A percentile compares a stretch with the other conserved stretches of the same genome.
Evolutionary conservation across 2,888 invertebrate species (phyloP).

Genomic region (Clunio marinus): DNA sequence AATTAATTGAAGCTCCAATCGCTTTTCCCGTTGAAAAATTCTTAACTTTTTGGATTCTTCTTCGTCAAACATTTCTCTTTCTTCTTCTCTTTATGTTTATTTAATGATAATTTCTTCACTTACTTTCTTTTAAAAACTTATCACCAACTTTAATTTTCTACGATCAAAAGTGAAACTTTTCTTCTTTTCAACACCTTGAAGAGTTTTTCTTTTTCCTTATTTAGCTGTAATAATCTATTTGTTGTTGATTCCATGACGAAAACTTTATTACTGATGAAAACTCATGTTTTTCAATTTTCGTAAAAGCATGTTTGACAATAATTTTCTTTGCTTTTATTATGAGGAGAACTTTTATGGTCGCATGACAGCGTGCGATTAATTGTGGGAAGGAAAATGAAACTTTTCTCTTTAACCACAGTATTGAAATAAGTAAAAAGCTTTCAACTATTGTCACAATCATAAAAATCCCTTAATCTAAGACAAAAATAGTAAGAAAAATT

Average conservation of each 20-base stretch:
- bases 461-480: no score
- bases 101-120: background rate
- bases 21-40: constrained; percentile 27
- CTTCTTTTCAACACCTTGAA: background rate
- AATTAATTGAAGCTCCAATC: constrained; percentile 25
- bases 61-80: constrained; percentile 25
- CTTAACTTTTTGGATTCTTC: constrained; percentile 26
- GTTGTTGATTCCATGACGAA: constrained; percentile 12
- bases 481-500: no score
- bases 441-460: no score
- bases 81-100: background rate
- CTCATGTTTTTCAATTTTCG: background rate
- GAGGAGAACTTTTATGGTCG: background rate
- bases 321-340: constrained; percentile 2
- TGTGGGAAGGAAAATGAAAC: background rate
- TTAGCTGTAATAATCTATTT: constrained; percentile 1
- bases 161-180: background rate
- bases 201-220: background rate
- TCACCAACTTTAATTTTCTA: background rate
- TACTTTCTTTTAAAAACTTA: background rate
- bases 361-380: background rate
- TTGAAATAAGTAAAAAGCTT: no score
- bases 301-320: constrained; percentile 23
- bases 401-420: no score
- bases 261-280: constrained; percentile 16